Base-by-base conservation (phyloP, 1,140 invertebrate species). In the Diorhabda carinulata region DNA sequence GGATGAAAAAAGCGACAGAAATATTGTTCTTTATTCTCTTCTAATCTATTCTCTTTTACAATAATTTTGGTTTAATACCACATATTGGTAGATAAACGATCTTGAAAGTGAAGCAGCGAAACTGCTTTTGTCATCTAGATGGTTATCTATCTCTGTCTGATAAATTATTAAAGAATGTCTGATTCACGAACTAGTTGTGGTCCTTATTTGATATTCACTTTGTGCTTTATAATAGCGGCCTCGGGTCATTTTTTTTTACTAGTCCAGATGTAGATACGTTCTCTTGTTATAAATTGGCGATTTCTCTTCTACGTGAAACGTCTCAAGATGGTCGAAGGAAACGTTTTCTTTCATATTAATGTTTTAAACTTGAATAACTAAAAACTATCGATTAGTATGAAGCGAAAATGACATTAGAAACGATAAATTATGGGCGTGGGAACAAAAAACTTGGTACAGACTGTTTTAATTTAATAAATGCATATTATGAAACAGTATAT, bases 51-150 rank as follows among this genome's bases (percentile, higher is more conserved):
- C 56, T 56, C 9, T 40, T 42, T 6, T n/a, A 44, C 63, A 56
- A 45, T 64, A 64, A 64, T 64, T 52, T 44, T 47, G 25, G 45
- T 64, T 25, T 64, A 64, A 64, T 64, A 64, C 63, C 43, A 64
- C 63, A 64, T 64, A 64, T 64, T 64, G 63, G 45, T 64, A 64
- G 63, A 64, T 64, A 45, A 56, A 64, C 63, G 63, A 64, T 64
- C 63, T 64, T 41, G 25, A 10, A 64, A 64, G 63, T 64, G 63
- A 64, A 64, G 47, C 63, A 64, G 63, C 52, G n/a, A 64, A 64
- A 64, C 45, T 64, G 43, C 63, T 64, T 56, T 64, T 64, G 63
- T 64, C 63, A 45, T 64, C 63, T 57, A 64, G 63, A 64, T 64
- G 43, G 44, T 64, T 64, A 64, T 64, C 63, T 52, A 6, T 8